These are phyloP conservation scores for Corynorhinus townsendii DNA, from an alignment of 2,113 vertebrate genomes.

Conservation along the genomic window DNA sequence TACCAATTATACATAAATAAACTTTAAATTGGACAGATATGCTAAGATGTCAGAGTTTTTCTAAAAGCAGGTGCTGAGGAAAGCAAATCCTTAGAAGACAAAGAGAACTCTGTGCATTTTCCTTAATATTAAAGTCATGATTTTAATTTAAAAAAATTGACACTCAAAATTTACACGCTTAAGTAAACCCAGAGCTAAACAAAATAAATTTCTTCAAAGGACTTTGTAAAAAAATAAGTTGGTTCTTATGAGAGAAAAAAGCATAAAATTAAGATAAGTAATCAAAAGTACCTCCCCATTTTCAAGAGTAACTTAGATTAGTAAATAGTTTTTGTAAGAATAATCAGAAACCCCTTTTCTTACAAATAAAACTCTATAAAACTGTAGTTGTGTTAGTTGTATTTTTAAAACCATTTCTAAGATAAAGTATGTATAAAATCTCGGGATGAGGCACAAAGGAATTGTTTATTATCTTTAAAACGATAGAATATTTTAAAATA, in stretches of 20 bases:
- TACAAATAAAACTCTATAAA: background rate
- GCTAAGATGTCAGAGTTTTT: background rate
- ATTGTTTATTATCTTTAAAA: background rate
- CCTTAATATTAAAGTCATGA: background rate
- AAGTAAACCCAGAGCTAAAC: background rate
- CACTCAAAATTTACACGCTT: background rate
- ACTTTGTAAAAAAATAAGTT: background rate
- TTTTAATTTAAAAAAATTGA: background rate
- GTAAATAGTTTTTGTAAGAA: background rate
- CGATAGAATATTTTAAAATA: background rate
- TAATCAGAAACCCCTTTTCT: background rate
- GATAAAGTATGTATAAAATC: background rate
- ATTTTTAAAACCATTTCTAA: background rate
- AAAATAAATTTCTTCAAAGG: background rate
- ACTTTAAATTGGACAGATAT: background rate
- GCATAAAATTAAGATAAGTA: background rate
- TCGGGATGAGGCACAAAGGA: background rate
- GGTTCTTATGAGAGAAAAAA: background rate
- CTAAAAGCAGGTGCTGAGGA: background rate
- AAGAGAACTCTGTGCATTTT: background rate
- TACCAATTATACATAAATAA: background rate
- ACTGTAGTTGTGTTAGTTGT: background rate
- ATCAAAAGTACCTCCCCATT: background rate
- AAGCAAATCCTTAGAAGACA: background rate
- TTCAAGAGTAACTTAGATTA: background rate